Percentiles rank a stretch among this genome's conserved stretches.
These are phyloP conservation scores for Alexandromys oeconomus DNA, from an alignment of 2,797 vertebrate genomes.

Conservation along the genomic window DNA sequence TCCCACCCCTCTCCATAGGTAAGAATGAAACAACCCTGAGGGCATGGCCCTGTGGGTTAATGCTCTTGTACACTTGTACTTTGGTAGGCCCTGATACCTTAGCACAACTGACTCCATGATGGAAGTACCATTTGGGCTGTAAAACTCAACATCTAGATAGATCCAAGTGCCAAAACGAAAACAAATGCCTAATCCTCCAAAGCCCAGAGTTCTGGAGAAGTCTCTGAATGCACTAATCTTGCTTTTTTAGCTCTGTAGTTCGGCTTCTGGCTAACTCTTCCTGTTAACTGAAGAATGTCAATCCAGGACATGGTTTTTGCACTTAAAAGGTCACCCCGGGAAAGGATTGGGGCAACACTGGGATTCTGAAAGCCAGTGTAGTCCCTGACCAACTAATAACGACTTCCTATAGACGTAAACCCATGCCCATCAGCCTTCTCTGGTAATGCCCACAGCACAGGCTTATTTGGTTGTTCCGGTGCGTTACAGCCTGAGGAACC, in stretches of 20 bases:
- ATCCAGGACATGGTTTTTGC: background rate
- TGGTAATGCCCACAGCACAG: background rate
- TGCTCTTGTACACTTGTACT: background rate
- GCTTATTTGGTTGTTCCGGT: background rate
- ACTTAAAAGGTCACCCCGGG: background rate
- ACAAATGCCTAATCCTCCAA: background rate
- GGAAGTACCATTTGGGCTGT: background rate
- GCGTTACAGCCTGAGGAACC: background rate
- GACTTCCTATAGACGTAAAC: background rate
- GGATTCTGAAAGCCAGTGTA: background rate
- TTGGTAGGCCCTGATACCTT: background rate
- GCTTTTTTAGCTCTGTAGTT: background rate
- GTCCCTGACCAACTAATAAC: background rate
- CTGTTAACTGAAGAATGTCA: background rate
- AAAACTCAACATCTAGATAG: background rate
- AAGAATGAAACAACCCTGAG: no score
- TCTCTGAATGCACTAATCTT: background rate
- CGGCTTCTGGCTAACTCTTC: background rate
- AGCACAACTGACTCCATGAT: no score
- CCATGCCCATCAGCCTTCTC: background rate
- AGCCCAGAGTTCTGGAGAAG: background rate
- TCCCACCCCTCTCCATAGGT: no score
- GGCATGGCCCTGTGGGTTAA: no score
- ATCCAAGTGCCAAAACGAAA: background rate
- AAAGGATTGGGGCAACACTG: background rate